Base-by-base conservation (phyloP, 2,113 vertebrate species). In the Charadrius vociferus region DNA sequence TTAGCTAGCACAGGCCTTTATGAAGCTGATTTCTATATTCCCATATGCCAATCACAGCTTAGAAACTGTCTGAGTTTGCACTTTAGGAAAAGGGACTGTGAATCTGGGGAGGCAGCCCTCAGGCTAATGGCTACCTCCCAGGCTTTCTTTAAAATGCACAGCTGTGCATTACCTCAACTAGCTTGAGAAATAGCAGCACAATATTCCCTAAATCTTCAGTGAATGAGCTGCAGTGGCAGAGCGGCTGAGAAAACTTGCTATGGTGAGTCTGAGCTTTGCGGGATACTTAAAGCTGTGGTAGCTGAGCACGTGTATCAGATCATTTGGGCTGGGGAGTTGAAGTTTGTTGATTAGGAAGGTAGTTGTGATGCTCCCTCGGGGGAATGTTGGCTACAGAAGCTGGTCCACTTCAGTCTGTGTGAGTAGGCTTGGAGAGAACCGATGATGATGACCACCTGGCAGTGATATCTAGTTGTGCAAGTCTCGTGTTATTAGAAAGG, bases 11-110 rank as follows among this genome's bases (percentile, higher is more conserved):
- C 4, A 3, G 55, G 52, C 53, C 82, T 81, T 92, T 84, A 86
- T 73, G 86, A 87, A 88, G 82, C 78, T 95, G 94, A 95, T 94
- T 94, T 94, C 94, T 96, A 73, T 90, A 95, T 95, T 92, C 91
- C 94, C 86, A 61, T 9, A 45, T 70, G 92, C 65, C 95, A 95
- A 87, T 95, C 94, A 96, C 65, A 61, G 63, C 73, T 72, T 21
- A 23, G 49, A 81, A 95, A 81, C 58, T 22, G 37, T 70, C 80
- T 74, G 91, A 84, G 53, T 36, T 73, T 65, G 82, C 78, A 68
- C 47, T 59, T 72, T 32, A 58, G 59, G 88, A 87, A n/a, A 81
- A 90, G 82, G 78, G 53, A 12, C 79, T 70, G 72, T 24, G 82
- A 53, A 92, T 26, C 24, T 56, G 50, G 50, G 74, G 78, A 84